Conservation (phyloP, 1,140 invertebrate species). For the Drusus annulatus region DNA sequence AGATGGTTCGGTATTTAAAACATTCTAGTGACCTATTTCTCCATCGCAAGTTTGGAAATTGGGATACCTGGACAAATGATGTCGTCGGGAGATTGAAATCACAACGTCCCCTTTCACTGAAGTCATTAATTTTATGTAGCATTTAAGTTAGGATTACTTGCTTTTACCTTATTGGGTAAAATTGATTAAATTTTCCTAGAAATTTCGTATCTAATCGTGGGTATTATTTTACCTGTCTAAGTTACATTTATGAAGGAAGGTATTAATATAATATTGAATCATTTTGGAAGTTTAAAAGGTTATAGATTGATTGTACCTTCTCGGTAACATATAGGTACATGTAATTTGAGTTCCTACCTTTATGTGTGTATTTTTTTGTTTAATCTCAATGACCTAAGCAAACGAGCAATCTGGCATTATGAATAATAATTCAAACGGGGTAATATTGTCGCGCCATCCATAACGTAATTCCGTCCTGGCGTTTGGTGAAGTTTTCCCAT, state of each 20-base stretch:
- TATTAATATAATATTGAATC: no score
- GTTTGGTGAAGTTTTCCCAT: constrained; percentile 41
- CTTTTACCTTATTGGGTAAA: background rate
- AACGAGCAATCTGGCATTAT: background rate
- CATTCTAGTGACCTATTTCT: constrained; percentile 20
- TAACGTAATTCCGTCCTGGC: constrained; percentile 21
- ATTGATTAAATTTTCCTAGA: constrained; percentile 25
- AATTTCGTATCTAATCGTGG: background rate
- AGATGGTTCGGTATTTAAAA: constrained; percentile 24
- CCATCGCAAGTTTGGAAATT: constrained; percentile 39
- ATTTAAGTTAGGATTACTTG: constrained; percentile 3
- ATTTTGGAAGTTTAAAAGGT: no score
- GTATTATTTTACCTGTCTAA: background rate
- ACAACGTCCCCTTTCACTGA: constrained; percentile 9
- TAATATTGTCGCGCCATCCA: constrained; percentile 33
- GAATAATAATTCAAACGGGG: constrained; percentile 37
- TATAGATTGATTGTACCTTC: no score
- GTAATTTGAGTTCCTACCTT: no score
- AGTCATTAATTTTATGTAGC: constrained; percentile 22
- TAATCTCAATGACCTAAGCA: background rate
- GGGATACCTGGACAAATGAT: constrained; percentile 39
- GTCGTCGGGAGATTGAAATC: constrained; percentile 43
- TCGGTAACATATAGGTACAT: no score
- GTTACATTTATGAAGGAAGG: no score
- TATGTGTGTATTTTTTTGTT: no score